phyloP scores from a whole-genome alignment of 2,797 vertebrate species.

The Synanceia verrucosa region DNA sequence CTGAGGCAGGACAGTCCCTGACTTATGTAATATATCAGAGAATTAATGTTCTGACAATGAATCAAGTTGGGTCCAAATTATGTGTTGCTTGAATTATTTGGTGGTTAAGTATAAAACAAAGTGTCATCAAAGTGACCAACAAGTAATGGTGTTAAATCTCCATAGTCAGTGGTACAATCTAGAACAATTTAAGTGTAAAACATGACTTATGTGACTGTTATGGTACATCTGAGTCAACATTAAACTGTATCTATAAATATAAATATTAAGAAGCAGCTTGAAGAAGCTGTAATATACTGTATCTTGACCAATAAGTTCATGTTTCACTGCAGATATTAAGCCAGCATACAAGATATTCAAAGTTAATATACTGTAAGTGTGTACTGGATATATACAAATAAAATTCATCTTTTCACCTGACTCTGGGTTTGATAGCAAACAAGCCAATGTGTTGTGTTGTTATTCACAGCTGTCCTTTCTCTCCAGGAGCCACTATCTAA shows the following conservation, averaged over 20 bases:
- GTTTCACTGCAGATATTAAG: not conserved
- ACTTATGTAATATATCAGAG: constrained; percentile 6
- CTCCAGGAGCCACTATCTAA: constrained; percentile 18
- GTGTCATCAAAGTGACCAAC: not conserved
- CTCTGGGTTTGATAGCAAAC: constrained; percentile 8
- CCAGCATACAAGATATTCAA: not conserved
- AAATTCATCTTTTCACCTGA: constrained; percentile 1
- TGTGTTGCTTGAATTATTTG: not conserved
- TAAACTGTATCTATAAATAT: not conserved
- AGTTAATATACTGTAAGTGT: not conserved
- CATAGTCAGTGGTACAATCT: not conserved
- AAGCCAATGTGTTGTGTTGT: not conserved
- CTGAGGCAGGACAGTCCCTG: constrained; percentile 6
- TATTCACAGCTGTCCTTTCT: constrained; percentile 1
- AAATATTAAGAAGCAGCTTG: not conserved
- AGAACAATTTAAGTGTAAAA: not conserved
- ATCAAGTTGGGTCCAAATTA: constrained; percentile 2
- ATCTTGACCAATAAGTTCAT: not conserved
- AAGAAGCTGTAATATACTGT: not conserved
- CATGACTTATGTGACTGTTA: not conserved
- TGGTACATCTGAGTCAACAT: not conserved
- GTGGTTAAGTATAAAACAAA: no score
- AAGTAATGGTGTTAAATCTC: not conserved
- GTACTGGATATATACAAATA: not conserved
- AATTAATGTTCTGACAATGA: constrained; percentile 17